Base-by-base conservation (phyloP, 1,140 invertebrate genomes). In the Apis laboriosa region DNA sequence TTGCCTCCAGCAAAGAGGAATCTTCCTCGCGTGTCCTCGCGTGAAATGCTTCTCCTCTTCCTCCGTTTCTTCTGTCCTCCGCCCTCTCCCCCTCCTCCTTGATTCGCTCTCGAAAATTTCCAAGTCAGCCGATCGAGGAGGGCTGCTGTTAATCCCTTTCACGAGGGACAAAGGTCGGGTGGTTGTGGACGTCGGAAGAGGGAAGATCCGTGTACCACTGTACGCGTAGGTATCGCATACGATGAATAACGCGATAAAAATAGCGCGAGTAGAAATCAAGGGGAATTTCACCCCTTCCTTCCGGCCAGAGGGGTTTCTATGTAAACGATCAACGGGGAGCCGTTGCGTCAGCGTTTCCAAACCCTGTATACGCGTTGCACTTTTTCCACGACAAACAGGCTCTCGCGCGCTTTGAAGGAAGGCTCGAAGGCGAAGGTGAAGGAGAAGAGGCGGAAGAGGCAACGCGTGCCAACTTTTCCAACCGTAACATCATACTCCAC, bases 191-290 rank as follows among this genome's bases (percentile, higher is more conserved):
- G 53, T 53, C 21, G 21, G 5, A 43, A 43, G 34, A 43, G 34
- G 34, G 34, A 43, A 7, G 34, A 43, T 43, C 34, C 28, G 28
- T 2, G 15, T n/a, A 5, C 4, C 21, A 63, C 51, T 17, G 76
- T 61, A 49, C 17, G 51, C 55, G 43, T 72, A 43, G 34, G 70
- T 67, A 83, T 76, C 73, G 56, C 34, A 34, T 34, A 24, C 67
- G 86, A 85, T 83, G 84, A 85, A 75, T 34, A 75, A 77, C 49
- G 72, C 63, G 87, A 88, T 85, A 85, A 85, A 85, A 88, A 88
- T 88, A 83, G 83, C 80, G 67, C 34, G 76, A 34, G 71, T 63
- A 66, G 28, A 24, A n/a, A 58, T 80, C 71, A 13, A 4, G 5
- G 34, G 60, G 63, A 34, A 67, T 51, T 15, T 60, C 63, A 85